phyloP scores from a whole-genome alignment of 2,888 invertebrate species.

The Geophilus truncorum region DNA sequence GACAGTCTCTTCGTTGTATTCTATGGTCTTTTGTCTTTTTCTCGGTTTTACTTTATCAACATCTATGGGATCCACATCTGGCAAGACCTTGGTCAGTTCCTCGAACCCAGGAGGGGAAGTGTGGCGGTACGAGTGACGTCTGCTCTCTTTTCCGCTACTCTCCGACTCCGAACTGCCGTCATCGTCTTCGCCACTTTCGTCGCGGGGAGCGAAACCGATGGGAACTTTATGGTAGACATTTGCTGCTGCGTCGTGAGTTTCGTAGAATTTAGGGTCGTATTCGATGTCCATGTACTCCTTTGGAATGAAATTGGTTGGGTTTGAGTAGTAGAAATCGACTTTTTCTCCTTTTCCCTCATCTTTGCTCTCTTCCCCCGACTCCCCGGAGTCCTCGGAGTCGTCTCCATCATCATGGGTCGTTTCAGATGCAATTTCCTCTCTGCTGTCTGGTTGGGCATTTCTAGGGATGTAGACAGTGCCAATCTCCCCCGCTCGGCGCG shows the following conservation, averaged over 20 bases:
- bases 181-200: neutral
- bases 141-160: neutral
- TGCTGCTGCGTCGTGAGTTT: neutral
- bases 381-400: too few relatives aligned
- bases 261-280: slow-evolving; percentile 8
- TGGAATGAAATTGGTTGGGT: neutral
- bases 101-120: neutral
- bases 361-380: neutral
- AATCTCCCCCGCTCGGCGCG: neutral
- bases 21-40: neutral
- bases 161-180: neutral
- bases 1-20: neutral
- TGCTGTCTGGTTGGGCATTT: neutral
- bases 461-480: neutral
- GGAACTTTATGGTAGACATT: neutral
- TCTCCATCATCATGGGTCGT: neutral
- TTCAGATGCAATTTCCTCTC: neutral
- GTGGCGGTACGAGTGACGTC: neutral
- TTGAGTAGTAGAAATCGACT: neutral
- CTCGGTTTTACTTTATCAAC: neutral
- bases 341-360: neutral
- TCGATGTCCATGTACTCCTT: neutral
- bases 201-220: neutral
- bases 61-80: slow-evolving; percentile 7
- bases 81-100: neutral